These are phyloP conservation scores for Empidonax traillii DNA, from an alignment of 2,113 vertebrate species.

Conservation along the genomic window DNA sequence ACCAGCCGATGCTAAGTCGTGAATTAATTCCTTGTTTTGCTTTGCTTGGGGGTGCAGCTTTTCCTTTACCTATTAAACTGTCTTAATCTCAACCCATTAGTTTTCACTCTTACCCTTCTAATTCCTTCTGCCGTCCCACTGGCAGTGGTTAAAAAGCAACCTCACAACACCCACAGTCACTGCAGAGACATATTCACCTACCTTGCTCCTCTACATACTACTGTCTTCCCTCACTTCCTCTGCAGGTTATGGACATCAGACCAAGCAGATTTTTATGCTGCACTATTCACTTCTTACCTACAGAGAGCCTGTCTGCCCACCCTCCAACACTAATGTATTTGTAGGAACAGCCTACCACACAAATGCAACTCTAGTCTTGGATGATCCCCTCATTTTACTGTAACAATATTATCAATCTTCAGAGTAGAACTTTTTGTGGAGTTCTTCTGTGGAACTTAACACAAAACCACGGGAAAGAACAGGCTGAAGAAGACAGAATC, in stretches of 20 bases:
- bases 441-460: neutral
- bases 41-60: neutral
- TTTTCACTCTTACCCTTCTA: neutral
- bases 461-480: neutral
- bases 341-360: neutral
- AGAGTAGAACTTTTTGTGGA: neutral
- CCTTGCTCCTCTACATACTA: neutral
- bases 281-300: neutral
- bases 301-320: neutral
- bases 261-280: neutral
- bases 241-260: neutral
- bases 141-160: neutral
- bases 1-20: neutral
- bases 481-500: neutral
- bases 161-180: neutral
- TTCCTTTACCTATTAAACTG: neutral
- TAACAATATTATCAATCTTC: neutral
- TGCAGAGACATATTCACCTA: neutral
- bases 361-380: neutral
- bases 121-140: neutral
- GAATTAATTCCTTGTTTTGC: neutral
- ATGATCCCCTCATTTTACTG: rapidly evolving
- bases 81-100: neutral
- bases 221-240: neutral
- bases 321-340: neutral